These are phyloP conservation scores for Ptychodera flava DNA, from an alignment of 35 echinoderm and acorn worm genomes.

Conservation along the genomic window DNA sequence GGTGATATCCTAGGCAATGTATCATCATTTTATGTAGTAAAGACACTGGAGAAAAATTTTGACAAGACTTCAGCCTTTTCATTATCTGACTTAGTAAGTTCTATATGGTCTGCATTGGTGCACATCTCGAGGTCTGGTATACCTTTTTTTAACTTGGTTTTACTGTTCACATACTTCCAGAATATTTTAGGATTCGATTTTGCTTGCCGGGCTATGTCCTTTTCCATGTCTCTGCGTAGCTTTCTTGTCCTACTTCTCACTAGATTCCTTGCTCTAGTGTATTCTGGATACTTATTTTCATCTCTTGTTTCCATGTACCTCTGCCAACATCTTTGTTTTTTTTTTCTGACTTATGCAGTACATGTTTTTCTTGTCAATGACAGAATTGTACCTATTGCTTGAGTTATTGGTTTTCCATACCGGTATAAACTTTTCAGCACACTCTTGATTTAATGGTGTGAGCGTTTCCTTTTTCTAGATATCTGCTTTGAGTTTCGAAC, in stretches of 20 bases:
- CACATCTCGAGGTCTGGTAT: not conserved
- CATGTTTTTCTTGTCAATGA: constrained; percentile 3
- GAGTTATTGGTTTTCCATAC: too few species aligned
- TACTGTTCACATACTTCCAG: not conserved
- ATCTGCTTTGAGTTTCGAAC: too few species aligned
- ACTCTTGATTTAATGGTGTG: too few species aligned
- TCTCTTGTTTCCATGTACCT: too few species aligned
- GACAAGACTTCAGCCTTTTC: not conserved
- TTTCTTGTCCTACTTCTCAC: not conserved
- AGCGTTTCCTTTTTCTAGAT: too few species aligned
- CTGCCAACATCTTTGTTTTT: too few species aligned
- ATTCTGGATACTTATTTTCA: not conserved
- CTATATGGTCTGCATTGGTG: not conserved
- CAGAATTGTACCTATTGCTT: too few species aligned
- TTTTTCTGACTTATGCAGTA: not conserved
- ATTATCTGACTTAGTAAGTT: not conserved
- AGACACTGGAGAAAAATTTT: not conserved
- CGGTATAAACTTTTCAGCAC: too few species aligned
- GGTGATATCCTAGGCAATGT: not conserved
- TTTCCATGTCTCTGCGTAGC: not conserved
- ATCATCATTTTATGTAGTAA: not conserved
- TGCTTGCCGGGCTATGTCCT: not conserved
- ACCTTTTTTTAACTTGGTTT: constrained; percentile 6
- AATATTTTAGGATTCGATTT: constrained; percentile 10
- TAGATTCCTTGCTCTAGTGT: not conserved